phyloP scores from a whole-genome alignment of 2,888 invertebrate species.

The Yponomeuta sedellus region DNA sequence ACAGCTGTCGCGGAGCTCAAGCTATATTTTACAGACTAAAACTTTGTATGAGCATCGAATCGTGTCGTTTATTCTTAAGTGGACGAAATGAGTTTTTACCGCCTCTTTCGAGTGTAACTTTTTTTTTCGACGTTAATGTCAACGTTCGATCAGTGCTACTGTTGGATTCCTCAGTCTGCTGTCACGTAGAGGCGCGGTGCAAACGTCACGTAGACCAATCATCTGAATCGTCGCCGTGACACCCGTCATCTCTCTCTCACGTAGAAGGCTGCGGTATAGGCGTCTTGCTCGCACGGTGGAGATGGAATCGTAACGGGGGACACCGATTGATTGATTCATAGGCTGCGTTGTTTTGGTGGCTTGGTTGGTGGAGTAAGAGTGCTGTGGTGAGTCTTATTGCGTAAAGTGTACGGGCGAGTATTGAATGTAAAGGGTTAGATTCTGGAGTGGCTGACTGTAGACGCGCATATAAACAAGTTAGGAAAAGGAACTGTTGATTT shows the following conservation, averaged over 20 bases:
- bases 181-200: conserved; percentile 69
- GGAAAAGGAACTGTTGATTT: too few species aligned
- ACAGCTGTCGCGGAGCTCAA: too few species aligned
- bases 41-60: too few species aligned
- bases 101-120: too few species aligned
- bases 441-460: not conserved
- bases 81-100: too few species aligned
- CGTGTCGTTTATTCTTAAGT: too few species aligned
- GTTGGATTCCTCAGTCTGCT: conserved; percentile 32
- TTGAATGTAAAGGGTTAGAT: not conserved
- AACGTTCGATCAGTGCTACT: not conserved
- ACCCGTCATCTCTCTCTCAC: conserved; percentile 43
- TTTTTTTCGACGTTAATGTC: too few species aligned
- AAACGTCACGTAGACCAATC: conserved; percentile 70
- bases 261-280: conserved; percentile 21
- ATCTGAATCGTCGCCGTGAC: conserved; percentile 68
- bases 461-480: too few species aligned
- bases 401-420: not conserved
- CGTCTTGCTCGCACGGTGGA: conserved; percentile 28
- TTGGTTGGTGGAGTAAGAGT: conserved; percentile 18
- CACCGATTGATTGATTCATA: conserved; percentile 45
- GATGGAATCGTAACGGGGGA: not conserved
- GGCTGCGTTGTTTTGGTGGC: conserved; percentile 65
- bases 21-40: too few species aligned
- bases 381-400: not conserved